A percentile compares a stretch with the other conserved stretches of the same genome.
Evolutionary conservation across 2,797 vertebrate genomes (phyloP).

Genomic region (Malurus splendens): DNA sequence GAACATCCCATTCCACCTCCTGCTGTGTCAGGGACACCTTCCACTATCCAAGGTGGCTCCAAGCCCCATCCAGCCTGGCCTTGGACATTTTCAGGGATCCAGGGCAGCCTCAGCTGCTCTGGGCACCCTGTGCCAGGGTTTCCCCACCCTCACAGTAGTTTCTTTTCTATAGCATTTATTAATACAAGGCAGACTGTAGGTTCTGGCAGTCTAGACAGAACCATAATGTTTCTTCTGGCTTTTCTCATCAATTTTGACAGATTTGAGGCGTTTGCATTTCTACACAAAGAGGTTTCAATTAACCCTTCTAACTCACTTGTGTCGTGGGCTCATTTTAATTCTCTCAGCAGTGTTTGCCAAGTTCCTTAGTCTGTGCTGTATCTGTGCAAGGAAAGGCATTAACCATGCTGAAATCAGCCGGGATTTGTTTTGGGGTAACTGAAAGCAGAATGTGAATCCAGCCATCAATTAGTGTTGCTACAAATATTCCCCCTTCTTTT

Average conservation of each 20-base stretch:
- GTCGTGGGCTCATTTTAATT: neutral
- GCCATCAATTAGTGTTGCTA: neutral
- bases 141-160: neutral
- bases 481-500: neutral
- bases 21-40: neutral
- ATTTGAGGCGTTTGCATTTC: conserved; percentile 50
- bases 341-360: neutral
- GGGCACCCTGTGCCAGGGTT: neutral
- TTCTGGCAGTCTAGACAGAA: conserved; percentile 27
- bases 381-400: neutral
- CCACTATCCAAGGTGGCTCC: accelerated
- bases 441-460: neutral
- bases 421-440: neutral
- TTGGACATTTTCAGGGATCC: neutral
- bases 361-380: neutral
- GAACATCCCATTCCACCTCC: neutral
- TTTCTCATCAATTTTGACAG: conserved; percentile 64
- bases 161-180: neutral
- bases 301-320: neutral
- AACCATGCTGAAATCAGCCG: neutral
- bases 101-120: neutral
- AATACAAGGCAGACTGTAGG: neutral
- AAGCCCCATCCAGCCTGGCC: accelerated
- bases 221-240: conserved; percentile 37
- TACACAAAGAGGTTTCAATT: conserved; percentile 28